These are phyloP conservation scores for Willowsia nigromaculata DNA, from an alignment of 2,888 invertebrate species.

Conservation along the genomic window DNA sequence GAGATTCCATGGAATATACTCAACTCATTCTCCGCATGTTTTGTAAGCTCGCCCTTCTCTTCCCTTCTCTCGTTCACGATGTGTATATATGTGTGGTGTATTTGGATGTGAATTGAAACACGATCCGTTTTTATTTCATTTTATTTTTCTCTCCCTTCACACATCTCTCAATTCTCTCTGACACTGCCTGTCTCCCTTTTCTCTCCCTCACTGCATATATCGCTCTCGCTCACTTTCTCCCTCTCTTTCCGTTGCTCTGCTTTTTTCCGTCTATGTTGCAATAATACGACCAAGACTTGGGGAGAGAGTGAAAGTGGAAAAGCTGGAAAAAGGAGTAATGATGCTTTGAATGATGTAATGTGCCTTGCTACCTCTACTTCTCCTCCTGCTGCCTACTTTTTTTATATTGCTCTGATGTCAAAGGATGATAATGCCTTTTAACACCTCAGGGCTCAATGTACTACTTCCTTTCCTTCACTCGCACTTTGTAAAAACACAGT, in stretches of 20 bases:
- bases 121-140: background rate
- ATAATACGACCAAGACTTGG: background rate
- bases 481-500: background rate
- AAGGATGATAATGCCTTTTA: background rate
- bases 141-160: background rate
- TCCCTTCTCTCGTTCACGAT: background rate
- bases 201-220: background rate
- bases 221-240: background rate
- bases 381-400: background rate
- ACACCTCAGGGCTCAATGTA: background rate
- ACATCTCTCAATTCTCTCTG: slow-evolving; percentile 8
- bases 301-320: background rate
- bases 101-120: background rate
- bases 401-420: background rate
- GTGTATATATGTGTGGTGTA: background rate
- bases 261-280: background rate
- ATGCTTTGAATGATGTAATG: background rate
- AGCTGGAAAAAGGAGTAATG: background rate
- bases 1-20: background rate
- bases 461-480: background rate
- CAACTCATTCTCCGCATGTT: slow-evolving; percentile 10
- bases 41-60: slow-evolving; percentile 1
- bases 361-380: no score
- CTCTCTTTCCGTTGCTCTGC: background rate
- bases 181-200: slow-evolving; percentile 14